Base-by-base conservation (phyloP, 2,797 vertebrate species). In the Hozukius guyotensis region DNA sequence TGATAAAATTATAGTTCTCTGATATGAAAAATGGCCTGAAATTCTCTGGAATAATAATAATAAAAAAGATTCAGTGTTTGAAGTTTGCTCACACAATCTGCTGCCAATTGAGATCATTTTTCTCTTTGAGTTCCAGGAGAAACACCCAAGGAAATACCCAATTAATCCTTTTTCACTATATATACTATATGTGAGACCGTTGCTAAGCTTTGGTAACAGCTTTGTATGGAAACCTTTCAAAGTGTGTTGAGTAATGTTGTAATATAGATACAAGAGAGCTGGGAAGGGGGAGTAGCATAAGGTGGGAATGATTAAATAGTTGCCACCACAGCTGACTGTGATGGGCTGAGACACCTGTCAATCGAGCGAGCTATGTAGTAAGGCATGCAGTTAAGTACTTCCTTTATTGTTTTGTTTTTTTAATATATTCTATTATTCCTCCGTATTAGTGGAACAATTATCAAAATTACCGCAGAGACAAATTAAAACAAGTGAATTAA, bases 31-130 rank as follows among this genome's bases (percentile, higher is more conserved):
- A 38, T 72, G 14, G 8, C 20, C 13, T 38, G 18, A 49, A 57
- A 56, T 8, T 8, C 46, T 6, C 27, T 10, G 3, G 4, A 52
- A 34, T 29, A 49, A 32, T 42, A 18, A 52, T 34, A 2, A 14
- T 55, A 53, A 61, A 62, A 32, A 12, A 34, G 6, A 55, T 25
- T 16, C 10, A 46, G 32, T 25, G 25, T 85, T 72, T 79, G 64
- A 86, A 38, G 61, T 75, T 72, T 62, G 14, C 20, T 75, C 20
- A 56, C 12, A 52, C 13, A 55, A 52, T 65, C 52, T 63, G 22
- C 20, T 57, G 25, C 64, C 27, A 76, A 16, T 10, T 72, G 8
- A 86, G 59, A 70, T 66, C 1, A n/a, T 24, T 34, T 57, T 55
- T 74, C 24, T 79, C 16, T 69, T 70, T 83, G 8, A 32, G 18